A percentile compares a stretch with the other conserved stretches of the same genome.
Conservation (phyloP, 2,888 invertebrate species). For the Mactromeris polynyma region DNA sequence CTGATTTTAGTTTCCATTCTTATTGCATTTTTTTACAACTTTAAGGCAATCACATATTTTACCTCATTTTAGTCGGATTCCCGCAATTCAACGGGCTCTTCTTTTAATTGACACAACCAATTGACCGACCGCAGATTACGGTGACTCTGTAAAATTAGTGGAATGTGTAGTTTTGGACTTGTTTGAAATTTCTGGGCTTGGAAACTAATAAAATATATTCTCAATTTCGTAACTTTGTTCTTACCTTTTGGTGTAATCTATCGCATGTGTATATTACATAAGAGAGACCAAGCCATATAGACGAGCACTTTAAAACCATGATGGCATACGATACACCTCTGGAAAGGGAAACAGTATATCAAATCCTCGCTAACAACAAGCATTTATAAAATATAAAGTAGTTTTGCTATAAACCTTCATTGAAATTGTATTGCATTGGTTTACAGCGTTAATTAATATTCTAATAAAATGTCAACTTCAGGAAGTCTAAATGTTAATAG, state of each 20-base stretch:
- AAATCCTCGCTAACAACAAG: not conserved
- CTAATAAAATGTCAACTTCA: no score
- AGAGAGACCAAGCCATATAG: not conserved
- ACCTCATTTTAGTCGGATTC: conserved; percentile 8
- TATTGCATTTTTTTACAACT: not conserved
- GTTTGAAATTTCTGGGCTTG: conserved; percentile 9
- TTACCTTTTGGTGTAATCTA: not conserved
- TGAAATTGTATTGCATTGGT: no score
- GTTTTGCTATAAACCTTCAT: no score
- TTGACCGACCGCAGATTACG: conserved; percentile 14
- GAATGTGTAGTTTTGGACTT: conserved; percentile 22
- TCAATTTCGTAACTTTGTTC: not conserved
- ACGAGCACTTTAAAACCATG: not conserved
- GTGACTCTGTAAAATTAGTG: conserved; percentile 19
- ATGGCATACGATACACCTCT: not conserved
- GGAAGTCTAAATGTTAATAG: no score
- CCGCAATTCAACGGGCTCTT: not conserved
- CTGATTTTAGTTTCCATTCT: no score
- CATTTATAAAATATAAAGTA: not conserved
- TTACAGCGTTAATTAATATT: no score
- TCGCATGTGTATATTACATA: not conserved
- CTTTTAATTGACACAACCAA: conserved; percentile 18
- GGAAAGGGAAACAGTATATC: not conserved
- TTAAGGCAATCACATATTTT: not conserved
- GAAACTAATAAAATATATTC: conserved; percentile 22